Base-by-base conservation (phyloP, 2,113 vertebrate species). In the Myiozetetes cayanensis region DNA sequence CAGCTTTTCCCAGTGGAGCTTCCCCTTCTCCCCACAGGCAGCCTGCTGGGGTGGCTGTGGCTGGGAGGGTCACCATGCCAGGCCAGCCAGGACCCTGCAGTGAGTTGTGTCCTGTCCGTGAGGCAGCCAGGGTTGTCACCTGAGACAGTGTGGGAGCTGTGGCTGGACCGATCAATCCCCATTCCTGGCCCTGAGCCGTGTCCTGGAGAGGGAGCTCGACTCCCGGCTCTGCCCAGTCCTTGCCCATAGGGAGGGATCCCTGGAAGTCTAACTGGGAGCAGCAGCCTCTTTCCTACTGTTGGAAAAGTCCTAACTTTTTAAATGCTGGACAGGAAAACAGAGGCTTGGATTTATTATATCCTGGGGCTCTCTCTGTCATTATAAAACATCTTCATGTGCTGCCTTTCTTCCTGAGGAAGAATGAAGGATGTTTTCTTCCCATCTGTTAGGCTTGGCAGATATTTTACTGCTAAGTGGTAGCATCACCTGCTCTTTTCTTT, bases 181-280 rank as follows among this genome's bases (percentile, higher is more conserved):
- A 7, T 22, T 58, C 76, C 49, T 21, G 85, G 66, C 23, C 1
- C 14, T 25, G 2, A 52, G 62, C 72, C 7, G 17, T 44, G 76
- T 78, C 91, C 93, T 91, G 86, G 93, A 93, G 95, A 81, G 94
- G 96, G 96, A 96, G 92, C 96, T 78, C 72, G 6, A 59, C 73
- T 92, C 81, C 89, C 43, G 4, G 70, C 82, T 74, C 75, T 94
- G 74, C 49, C 49, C 2, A 8, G 15, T 44, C 12, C 68, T 68
- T 81, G 68, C 61, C 70, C 78, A 1, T 3, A 10, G 62, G 19
- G 62, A 84, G 72, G 22, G 62, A 63, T 70, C 56, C 56, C 72
- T 84, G 53, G 17, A 24, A 28, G 19, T 9, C 11, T 6, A 5
- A n/a, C 30, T 2, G n/a, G 19, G 68, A 89, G 41, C 73, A 24